A percentile compares a stretch with the other conserved stretches of the same genome.
Conservation (phyloP, 2,113 vertebrate species). For the Carettochelys insculpta region DNA sequence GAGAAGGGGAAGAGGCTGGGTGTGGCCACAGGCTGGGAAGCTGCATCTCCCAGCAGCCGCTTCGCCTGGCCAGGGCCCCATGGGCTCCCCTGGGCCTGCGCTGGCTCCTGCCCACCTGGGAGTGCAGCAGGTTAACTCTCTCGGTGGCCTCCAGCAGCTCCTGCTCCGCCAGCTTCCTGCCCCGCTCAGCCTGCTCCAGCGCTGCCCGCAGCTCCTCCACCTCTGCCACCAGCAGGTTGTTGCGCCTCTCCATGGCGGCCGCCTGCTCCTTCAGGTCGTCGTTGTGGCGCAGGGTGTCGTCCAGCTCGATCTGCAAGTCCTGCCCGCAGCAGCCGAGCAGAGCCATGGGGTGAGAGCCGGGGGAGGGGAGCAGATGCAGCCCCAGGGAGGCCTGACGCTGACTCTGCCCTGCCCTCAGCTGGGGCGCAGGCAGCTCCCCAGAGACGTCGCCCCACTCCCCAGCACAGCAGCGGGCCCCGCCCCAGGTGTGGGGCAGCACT, state of each 20-base stretch:
- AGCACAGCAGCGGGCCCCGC: fast-evolving
- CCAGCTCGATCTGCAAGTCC: conserved; percentile 89
- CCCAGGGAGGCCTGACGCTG: neutral
- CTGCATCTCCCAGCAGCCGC: too few relatives aligned
- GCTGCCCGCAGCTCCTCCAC: conserved; percentile 87
- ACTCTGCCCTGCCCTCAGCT: neutral
- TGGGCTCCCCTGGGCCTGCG: fast-evolving
- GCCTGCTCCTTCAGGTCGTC: conserved; percentile 91
- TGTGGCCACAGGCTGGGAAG: too few relatives aligned
- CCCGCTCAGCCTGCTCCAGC: conserved; percentile 88
- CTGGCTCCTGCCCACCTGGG: conserved; percentile 76
- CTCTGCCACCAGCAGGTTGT: conserved; percentile 83
- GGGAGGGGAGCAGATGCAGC: too few relatives aligned
- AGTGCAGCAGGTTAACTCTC: conserved; percentile 90
- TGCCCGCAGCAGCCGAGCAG: too few relatives aligned
- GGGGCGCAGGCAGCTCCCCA: neutral
- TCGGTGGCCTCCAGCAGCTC: conserved; percentile 89
- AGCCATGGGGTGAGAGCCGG: too few relatives aligned
- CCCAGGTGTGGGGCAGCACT: neutral
- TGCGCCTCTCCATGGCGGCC: conserved; percentile 85
- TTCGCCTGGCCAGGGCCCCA: too few relatives aligned
- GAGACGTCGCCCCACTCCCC: too few relatives aligned
- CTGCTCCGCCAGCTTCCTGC: conserved; percentile 89
- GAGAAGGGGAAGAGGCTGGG: too few relatives aligned
- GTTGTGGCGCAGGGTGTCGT: conserved; percentile 83